A percentile compares a stretch with the other conserved stretches of the same genome.
phyloP scores from a whole-genome alignment of 2,888 invertebrate genomes.

The Rosalia funebris region DNA sequence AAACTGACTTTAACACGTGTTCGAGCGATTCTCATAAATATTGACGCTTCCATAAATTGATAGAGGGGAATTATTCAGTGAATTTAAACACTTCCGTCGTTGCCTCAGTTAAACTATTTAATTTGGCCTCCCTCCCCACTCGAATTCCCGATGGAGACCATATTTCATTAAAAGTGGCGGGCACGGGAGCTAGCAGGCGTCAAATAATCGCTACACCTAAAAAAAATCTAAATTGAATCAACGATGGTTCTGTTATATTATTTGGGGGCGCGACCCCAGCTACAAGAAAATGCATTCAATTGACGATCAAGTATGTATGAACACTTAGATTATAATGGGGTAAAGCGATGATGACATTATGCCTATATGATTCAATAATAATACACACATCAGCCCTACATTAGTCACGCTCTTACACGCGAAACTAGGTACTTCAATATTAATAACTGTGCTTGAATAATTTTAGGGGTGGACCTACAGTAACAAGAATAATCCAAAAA shows the following conservation, averaged over 20 bases:
- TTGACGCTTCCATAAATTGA: slow-evolving; percentile 54
- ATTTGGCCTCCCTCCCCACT: slow-evolving; percentile 54
- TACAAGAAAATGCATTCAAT: slow-evolving; percentile 62
- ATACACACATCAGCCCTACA: slow-evolving; percentile 14
- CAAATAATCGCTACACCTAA: slow-evolving; percentile 65
- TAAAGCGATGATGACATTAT: slow-evolving; percentile 55
- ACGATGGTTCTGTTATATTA: slow-evolving; percentile 75
- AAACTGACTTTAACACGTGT: slow-evolving; percentile 53
- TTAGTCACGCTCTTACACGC: not conserved
- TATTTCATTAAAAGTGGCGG: slow-evolving; percentile 63
- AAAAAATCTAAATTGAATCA: slow-evolving; percentile 76
- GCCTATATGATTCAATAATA: slow-evolving; percentile 53
- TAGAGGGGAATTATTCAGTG: slow-evolving; percentile 51
- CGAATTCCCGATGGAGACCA: slow-evolving; percentile 58
- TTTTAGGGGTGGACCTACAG: not conserved
- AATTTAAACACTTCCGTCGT: slow-evolving; percentile 54
- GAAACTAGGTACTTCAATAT: slow-evolving; percentile 18
- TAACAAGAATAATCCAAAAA: not conserved
- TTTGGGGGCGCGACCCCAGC: slow-evolving; percentile 64
- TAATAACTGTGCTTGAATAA: not conserved
- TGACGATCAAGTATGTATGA: slow-evolving; percentile 64
- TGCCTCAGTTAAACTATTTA: slow-evolving; percentile 62
- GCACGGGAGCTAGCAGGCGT: slow-evolving; percentile 57
- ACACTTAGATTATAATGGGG: slow-evolving; percentile 60
- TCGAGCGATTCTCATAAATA: slow-evolving; percentile 51